These are phyloP conservation scores for Kryphioiulus occultus DNA, from an alignment of 2,888 invertebrate genomes.

Conservation along the genomic window DNA sequence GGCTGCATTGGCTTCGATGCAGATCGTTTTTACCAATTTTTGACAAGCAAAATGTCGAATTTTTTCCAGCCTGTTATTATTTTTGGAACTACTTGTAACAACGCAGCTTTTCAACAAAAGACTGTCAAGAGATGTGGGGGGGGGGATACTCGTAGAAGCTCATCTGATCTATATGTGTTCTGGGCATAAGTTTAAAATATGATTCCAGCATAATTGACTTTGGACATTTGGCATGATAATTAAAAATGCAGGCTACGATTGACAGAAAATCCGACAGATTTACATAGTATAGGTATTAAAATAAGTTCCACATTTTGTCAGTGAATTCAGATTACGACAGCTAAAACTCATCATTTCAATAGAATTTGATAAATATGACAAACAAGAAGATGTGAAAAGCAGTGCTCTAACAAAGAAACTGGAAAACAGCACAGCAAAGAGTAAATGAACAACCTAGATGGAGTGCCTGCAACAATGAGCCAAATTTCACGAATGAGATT, in stretches of 20 bases:
- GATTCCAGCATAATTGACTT: not conserved
- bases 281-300: not conserved
- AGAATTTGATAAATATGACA: conserved; percentile 7
- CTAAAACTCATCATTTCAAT: not conserved
- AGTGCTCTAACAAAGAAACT: not conserved
- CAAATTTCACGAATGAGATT: not conserved
- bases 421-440: not conserved
- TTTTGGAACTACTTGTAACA: not conserved
- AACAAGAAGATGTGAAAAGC: conserved; percentile 9
- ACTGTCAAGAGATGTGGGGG: too few relatives aligned
- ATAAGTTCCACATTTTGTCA: not conserved
- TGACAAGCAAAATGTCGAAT: too few relatives aligned
- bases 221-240: conserved; percentile 12
- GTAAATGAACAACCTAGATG: conserved; percentile 1
- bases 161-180: not conserved
- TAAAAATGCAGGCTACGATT: not conserved
- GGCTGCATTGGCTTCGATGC: too few relatives aligned
- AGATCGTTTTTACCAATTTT: too few relatives aligned
- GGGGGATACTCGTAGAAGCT: too few relatives aligned
- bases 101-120: not conserved
- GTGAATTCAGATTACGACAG: conserved; percentile 15
- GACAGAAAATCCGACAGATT: not conserved
- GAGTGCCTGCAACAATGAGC: not conserved
- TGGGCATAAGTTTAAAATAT: not conserved
- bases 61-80: not conserved